A percentile compares a stretch with the other conserved stretches of the same genome.
Conservation (phyloP, 2,888 invertebrate species). For the Himalopsyche anomala region DNA sequence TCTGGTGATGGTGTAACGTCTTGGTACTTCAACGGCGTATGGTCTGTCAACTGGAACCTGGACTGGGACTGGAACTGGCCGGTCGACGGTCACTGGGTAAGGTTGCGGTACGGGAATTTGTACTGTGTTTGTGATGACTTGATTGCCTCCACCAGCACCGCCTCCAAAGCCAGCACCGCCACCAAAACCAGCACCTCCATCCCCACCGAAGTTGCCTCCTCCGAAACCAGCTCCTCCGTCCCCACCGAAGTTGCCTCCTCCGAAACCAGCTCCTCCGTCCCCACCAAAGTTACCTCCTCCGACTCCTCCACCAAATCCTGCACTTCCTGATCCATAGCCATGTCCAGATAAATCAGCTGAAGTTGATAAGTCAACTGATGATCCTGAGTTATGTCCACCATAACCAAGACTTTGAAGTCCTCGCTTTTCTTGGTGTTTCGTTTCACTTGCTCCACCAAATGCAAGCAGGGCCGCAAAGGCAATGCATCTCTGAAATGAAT, state of each 20-base stretch:
- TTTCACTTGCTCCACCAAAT: slow-evolving; percentile 32
- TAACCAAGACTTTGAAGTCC: slow-evolving; percentile 44
- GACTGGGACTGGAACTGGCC: slow-evolving; percentile 74
- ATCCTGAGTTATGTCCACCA: background rate
- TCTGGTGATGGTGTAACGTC: slow-evolving; percentile 58
- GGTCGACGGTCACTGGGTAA: slow-evolving; percentile 75
- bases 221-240: slow-evolving; percentile 29
- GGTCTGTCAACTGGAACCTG: slow-evolving; percentile 75
- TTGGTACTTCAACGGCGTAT: slow-evolving; percentile 73
- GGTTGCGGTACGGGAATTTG: slow-evolving; percentile 75
- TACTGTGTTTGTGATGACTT: slow-evolving; percentile 72
- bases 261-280: slow-evolving; percentile 35
- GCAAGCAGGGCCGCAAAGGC: slow-evolving; percentile 30
- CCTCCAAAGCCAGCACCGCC: slow-evolving; percentile 33
- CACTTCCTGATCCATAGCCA: slow-evolving; percentile 14
- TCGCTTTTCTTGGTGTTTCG: slow-evolving; percentile 51
- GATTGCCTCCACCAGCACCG: background rate
- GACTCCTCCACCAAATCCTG: background rate
- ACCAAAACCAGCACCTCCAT: background rate
- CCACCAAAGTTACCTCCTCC: background rate
- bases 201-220: background rate
- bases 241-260: background rate
- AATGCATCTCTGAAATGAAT: slow-evolving; percentile 43
- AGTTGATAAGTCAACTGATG: background rate
- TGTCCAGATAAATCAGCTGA: background rate